Evolutionary conservation across 35 echinoderm and acorn worm genomes (phyloP).

Genomic region (Lytechinus variegatus): DNA sequence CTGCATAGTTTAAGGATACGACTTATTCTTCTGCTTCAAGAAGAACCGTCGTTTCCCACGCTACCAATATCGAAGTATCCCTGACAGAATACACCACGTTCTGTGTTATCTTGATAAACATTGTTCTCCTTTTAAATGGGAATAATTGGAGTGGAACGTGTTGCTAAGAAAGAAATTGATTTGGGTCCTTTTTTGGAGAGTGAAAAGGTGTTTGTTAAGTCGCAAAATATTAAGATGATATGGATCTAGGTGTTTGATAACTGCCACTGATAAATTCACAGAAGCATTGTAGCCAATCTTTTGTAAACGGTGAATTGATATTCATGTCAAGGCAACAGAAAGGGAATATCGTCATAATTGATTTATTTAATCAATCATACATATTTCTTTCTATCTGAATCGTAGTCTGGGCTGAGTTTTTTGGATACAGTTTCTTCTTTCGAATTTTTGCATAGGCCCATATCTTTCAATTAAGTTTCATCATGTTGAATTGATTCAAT

Average conservation of each 20-base stretch:
- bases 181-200: neutral
- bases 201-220: neutral
- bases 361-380: neutral
- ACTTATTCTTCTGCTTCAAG: neutral
- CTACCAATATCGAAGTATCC: neutral
- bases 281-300: neutral
- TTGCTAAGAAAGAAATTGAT: neutral
- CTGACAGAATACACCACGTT: neutral
- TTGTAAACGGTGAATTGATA: neutral
- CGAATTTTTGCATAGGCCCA: no score
- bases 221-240: neutral
- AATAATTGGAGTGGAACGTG: slow-evolving; percentile 3
- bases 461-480: no score
- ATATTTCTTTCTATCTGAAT: no score
- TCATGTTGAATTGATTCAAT: no score
- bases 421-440: no score
- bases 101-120: neutral
- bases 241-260: neutral
- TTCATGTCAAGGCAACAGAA: neutral
- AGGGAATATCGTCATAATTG: neutral
- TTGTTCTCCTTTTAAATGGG: neutral
- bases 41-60: neutral
- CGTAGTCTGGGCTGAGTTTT: no score
- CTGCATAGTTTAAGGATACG: neutral
- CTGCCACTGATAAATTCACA: neutral